A percentile compares a stretch with the other conserved stretches of the same genome.
These are phyloP conservation scores for Ischnura elegans DNA, from an alignment of 2,888 invertebrate genomes.

Conservation along the genomic window DNA sequence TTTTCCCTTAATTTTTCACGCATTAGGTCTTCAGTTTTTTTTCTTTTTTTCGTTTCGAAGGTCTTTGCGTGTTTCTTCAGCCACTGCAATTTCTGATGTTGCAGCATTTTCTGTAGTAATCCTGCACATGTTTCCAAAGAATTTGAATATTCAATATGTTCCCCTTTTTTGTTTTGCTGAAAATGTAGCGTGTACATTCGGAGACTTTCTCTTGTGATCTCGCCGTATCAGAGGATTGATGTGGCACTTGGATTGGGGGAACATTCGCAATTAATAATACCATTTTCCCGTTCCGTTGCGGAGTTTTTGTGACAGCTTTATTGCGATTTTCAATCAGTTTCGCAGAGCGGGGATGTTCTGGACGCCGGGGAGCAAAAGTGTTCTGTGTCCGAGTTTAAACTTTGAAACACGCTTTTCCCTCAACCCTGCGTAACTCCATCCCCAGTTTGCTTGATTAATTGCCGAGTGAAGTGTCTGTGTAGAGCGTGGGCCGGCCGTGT, in stretches of 20 bases:
- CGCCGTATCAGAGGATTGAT: too few species aligned
- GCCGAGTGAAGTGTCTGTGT: background rate
- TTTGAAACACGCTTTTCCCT: background rate
- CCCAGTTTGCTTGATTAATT: background rate
- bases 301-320: conserved; percentile 2
- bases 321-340: conserved; percentile 26
- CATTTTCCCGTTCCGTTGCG: background rate
- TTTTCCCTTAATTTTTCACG: too few species aligned
- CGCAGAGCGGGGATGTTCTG: background rate
- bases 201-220: too few species aligned
- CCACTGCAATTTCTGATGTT: too few species aligned
- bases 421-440: background rate
- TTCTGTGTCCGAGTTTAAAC: background rate
- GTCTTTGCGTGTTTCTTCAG: too few species aligned
- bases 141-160: too few species aligned
- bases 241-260: background rate
- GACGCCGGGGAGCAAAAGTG: background rate
- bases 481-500: background rate
- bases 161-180: too few species aligned
- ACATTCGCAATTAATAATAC: background rate
- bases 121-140: too few species aligned
- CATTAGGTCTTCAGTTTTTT: too few species aligned
- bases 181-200: too few species aligned
- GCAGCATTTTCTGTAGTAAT: too few species aligned
- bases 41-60: too few species aligned